Evolutionary conservation across 2,797 vertebrate species (phyloP), one percentile per base, ranked within the genome.

Genomic region (Denticeps clupeoides): DNA sequence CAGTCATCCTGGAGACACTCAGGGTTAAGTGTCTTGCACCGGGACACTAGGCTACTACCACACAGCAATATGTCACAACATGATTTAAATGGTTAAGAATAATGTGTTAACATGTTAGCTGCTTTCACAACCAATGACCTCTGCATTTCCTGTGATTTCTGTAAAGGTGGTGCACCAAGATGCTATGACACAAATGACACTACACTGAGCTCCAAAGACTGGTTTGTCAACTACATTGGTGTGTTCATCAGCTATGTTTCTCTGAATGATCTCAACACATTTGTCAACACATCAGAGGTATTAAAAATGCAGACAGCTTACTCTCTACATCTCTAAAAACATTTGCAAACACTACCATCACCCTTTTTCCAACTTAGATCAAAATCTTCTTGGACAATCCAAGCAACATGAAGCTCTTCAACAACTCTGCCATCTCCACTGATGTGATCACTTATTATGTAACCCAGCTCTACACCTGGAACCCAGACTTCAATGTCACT

Each of bases 391-490:
- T 65, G 41, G 62, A 48, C 42, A 40, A 83, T 52, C 48, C 47
- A n/a, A 57, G 49, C 16, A 79, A 81, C 63, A 64, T 81, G 52
- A 38, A 76, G 51, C 71, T 82, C 33, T 73, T 82, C 48, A 77
- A 51, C 56, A 72, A 58, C 32, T 7, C 55, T 32, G 45, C 3
- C 1, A 54, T 82, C 33, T 3, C 69, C 31, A 2, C 29, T 18
- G 53, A 59, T 45, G 58, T 80, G 10, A 68, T 13, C 5, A 3
- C 10, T 19, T 66, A 61, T 45, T 82, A 77, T 41, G 49, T 65
- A 27, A 46, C 52, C n/a, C 54, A 71, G 33, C 54, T 81, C 19
- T 80, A 53, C 58, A 28, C 1, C 31, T 44, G 50, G 3, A 48
- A 69, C 40, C 65, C 66, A 7, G 41, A 27, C 15, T 77, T 72